These are phyloP conservation scores for Sinohyriopsis cumingii DNA, from an alignment of 2,888 invertebrate species.

Conservation along the genomic window DNA sequence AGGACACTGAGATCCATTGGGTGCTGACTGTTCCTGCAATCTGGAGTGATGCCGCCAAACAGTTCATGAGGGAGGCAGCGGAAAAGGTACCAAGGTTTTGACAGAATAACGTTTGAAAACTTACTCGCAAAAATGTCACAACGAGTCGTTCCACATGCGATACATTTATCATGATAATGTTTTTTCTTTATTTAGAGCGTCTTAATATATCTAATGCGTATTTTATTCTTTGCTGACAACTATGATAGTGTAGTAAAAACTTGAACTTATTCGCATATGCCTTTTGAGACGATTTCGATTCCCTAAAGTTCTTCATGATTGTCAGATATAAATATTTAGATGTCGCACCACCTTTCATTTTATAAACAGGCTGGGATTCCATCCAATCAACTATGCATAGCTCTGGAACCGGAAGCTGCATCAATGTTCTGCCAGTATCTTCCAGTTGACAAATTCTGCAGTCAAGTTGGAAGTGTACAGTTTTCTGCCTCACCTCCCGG, in stretches of 20 bases:
- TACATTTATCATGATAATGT: too few relatives aligned
- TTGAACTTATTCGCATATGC: too few relatives aligned
- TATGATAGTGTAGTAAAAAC: too few relatives aligned
- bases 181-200: too few relatives aligned
- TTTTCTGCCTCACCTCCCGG: constrained; percentile 20
- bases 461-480: constrained; percentile 19
- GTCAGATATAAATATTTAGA: too few relatives aligned
- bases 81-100: constrained; percentile 2
- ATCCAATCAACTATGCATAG: constrained; percentile 27
- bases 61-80: constrained; percentile 14
- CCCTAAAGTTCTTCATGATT: too few relatives aligned
- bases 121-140: too few relatives aligned
- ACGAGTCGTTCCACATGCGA: too few relatives aligned
- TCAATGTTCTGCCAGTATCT: constrained; percentile 43
- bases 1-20: constrained; percentile 28
- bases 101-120: too few relatives aligned
- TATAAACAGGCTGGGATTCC: constrained; percentile 33
- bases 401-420: constrained; percentile 43
- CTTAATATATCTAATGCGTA: too few relatives aligned
- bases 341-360: constrained; percentile 1
- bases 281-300: too few relatives aligned
- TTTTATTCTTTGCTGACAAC: too few relatives aligned
- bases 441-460: constrained; percentile 31
- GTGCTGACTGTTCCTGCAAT: constrained; percentile 43
- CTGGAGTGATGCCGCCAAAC: constrained; percentile 35